A percentile compares a stretch with the other conserved stretches of the same genome.
Evolutionary conservation across 1,140 invertebrate genomes (phyloP).

Genomic region (Eciton burchellii): DNA sequence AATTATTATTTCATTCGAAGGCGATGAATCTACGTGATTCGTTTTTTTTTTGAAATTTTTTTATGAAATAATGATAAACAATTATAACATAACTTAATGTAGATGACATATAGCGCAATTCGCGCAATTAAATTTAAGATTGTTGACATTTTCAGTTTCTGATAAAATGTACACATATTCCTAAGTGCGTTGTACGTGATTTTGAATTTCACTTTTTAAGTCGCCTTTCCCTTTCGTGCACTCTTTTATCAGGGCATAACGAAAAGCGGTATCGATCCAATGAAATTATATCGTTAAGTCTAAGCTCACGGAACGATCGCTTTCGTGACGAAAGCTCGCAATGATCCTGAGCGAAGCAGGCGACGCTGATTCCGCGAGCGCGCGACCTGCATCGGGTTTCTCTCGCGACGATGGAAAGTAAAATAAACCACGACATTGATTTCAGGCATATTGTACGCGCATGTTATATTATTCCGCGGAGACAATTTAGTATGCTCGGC

Average conservation of each 20-base stretch:
- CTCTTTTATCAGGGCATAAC: not conserved
- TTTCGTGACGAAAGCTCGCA: slow-evolving; percentile 36
- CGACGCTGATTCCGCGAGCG: not conserved
- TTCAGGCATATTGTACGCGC: slow-evolving; percentile 37
- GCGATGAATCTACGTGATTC: not conserved
- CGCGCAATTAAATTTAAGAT: not conserved
- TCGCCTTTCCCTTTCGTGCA: slow-evolving; percentile 53
- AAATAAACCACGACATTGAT: slow-evolving; percentile 59
- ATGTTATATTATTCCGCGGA: slow-evolving; percentile 44
- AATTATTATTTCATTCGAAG: too few species aligned
- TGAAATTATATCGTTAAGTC: slow-evolving; percentile 6
- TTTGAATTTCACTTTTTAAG: slow-evolving; percentile 36
- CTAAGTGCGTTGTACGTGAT: slow-evolving; percentile 23
- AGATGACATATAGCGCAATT: not conserved
- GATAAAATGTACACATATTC: not conserved
- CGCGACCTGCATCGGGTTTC: slow-evolving; percentile 18
- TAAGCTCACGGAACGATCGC: slow-evolving; percentile 18
- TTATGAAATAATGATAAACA: not conserved
- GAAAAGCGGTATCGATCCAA: slow-evolving; percentile 57
- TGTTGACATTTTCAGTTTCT: not conserved
- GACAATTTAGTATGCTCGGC: slow-evolving; percentile 48
- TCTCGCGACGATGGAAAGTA: slow-evolving; percentile 50
- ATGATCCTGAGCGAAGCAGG: not conserved
- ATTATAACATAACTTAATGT: not conserved
- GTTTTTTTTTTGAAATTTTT: not conserved